Evolutionary conservation across 2,113 vertebrate species (phyloP).

Genomic region (Epinephelus lanceolatus): DNA sequence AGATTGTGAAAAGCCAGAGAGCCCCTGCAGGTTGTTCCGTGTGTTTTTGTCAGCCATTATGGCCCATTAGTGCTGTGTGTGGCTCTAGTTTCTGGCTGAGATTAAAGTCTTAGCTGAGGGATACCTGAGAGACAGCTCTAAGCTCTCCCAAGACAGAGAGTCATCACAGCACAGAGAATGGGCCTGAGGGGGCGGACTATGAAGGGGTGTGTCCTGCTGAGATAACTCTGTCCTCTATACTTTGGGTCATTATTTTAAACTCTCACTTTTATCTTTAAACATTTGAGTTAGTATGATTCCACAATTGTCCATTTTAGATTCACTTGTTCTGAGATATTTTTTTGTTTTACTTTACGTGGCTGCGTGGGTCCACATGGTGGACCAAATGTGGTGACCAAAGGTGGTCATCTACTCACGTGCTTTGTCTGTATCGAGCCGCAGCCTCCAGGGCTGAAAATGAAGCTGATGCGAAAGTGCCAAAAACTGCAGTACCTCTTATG

Average conservation of each 20-base stretch:
- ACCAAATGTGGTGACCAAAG: too few relatives aligned
- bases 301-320: neutral
- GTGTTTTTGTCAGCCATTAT: constrained; percentile 76
- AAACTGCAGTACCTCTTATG: too few relatives aligned
- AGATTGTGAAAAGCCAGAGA: constrained; percentile 66
- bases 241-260: neutral
- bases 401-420: too few relatives aligned
- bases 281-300: neutral
- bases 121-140: constrained; percentile 76
- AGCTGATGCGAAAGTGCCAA: too few relatives aligned
- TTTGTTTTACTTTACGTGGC: too few relatives aligned
- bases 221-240: neutral
- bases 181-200: constrained; percentile 21
- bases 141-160: constrained; percentile 56
- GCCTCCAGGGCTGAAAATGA: too few relatives aligned
- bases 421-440: too few relatives aligned
- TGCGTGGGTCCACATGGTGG: too few relatives aligned
- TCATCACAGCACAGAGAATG: constrained; percentile 51
- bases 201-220: constrained; percentile 19
- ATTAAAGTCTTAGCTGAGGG: constrained; percentile 81
- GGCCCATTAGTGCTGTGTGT: constrained; percentile 75
- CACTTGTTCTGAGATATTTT: neutral
- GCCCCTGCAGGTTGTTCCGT: constrained; percentile 71
- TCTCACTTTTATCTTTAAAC: neutral
- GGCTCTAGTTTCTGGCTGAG: constrained; percentile 81